These are phyloP conservation scores for Schrankia costaestrigalis DNA, from an alignment of 2,888 invertebrate species.

Conservation along the genomic window DNA sequence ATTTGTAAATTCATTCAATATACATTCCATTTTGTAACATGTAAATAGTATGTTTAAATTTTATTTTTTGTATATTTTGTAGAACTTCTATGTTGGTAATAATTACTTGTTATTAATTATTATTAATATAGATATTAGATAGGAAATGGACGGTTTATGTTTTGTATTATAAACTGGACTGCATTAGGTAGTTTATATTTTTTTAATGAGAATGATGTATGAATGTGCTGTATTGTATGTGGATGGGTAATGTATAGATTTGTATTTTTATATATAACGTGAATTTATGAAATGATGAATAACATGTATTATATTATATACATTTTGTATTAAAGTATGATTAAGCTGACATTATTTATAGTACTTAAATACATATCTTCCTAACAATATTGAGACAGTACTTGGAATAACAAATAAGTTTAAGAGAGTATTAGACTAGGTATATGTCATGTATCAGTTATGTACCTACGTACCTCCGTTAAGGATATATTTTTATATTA, in stretches of 20 bases:
- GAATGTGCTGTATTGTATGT: constrained; percentile 35
- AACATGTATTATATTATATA: constrained; percentile 48
- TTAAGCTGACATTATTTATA: constrained; percentile 48
- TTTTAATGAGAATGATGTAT: constrained; percentile 43
- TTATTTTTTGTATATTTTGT: constrained; percentile 63
- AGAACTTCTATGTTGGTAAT: constrained; percentile 46
- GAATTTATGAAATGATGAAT: constrained; percentile 33
- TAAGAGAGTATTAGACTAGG: constrained; percentile 24
- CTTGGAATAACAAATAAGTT: constrained; percentile 23
- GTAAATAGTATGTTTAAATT: constrained; percentile 57
- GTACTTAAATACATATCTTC: constrained; percentile 43
- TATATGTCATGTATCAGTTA: constrained; percentile 17
- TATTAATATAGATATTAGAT: constrained; percentile 41
- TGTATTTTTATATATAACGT: constrained; percentile 34
- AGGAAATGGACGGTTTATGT: constrained; percentile 56
- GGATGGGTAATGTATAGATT: constrained; percentile 46
- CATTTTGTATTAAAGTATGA: constrained; percentile 53
- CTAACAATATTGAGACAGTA: constrained; percentile 23
- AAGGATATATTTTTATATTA: constrained; percentile 22
- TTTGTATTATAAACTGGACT: constrained; percentile 72
- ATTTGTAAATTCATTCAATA: constrained; percentile 42
- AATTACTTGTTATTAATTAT: constrained; percentile 30
- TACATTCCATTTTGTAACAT: constrained; percentile 48
- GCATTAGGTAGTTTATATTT: constrained; percentile 47
- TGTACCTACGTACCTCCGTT: constrained; percentile 28